Conservation (phyloP, 1,140 invertebrate species). For the Stegodyphus dumicola region DNA sequence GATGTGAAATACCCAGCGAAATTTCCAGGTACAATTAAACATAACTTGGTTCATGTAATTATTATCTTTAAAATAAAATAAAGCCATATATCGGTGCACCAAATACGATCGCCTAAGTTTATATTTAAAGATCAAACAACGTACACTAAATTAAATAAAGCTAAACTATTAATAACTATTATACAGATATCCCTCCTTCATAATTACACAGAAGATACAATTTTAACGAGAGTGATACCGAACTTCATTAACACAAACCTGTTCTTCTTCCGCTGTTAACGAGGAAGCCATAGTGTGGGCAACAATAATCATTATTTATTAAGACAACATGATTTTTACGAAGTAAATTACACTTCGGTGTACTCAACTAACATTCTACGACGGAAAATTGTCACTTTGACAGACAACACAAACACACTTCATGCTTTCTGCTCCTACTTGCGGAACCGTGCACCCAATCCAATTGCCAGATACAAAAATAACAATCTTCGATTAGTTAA, state of each 20-base stretch:
- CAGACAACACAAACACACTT: too few species aligned
- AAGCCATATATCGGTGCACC: not conserved
- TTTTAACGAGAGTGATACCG: not conserved
- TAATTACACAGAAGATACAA: not conserved
- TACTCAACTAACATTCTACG: too few species aligned
- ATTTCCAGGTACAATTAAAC: too few species aligned
- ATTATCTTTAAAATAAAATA: not conserved
- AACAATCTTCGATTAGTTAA: too few species aligned
- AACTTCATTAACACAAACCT: constrained; percentile 72
- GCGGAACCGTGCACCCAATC: too few species aligned
- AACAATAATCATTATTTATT: constrained; percentile 35
- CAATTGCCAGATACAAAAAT: too few species aligned
- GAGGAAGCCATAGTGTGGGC: constrained; percentile 74
- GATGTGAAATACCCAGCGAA: too few species aligned
- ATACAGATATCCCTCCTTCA: not conserved
- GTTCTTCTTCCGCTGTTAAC: constrained; percentile 77
- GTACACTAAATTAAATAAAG: not conserved
- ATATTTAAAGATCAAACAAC: not conserved
- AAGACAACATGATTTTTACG: not conserved
- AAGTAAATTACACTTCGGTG: not conserved
- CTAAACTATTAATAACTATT: not conserved
- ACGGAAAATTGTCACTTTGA: too few species aligned
- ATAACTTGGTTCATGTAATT: too few species aligned
- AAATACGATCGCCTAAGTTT: not conserved
- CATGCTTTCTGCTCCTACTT: not conserved